Evolutionary conservation across 2,113 vertebrate genomes (phyloP).

Genomic region (Chinchilla lanigera): DNA sequence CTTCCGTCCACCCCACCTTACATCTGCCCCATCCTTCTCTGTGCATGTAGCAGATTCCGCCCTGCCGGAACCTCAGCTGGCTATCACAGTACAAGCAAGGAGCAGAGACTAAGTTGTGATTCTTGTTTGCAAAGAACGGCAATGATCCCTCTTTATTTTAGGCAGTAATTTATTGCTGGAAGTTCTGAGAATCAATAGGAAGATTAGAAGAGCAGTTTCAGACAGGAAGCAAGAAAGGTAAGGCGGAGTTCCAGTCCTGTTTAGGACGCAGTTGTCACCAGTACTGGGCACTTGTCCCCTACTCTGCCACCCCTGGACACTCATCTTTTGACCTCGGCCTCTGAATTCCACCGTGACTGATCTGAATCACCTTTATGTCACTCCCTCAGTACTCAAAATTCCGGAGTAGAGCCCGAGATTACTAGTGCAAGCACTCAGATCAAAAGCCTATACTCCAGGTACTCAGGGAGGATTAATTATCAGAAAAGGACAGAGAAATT

Average conservation of each 20-base stretch:
- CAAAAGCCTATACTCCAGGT: not conserved
- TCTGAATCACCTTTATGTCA: not conserved
- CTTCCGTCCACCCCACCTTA: not conserved
- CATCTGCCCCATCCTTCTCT: not conserved
- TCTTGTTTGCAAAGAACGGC: slow-evolving; percentile 50
- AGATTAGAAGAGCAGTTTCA: not conserved
- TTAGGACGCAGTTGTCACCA: not conserved
- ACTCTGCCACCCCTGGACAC: not conserved
- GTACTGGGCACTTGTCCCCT: not conserved
- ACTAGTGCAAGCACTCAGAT: not conserved
- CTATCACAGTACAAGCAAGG: not conserved
- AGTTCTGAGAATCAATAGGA: slow-evolving; percentile 32
- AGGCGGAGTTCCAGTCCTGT: not conserved
- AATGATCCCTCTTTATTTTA: not conserved
- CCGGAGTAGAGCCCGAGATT: not conserved
- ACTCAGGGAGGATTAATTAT: not conserved
- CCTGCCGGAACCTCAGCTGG: not conserved
- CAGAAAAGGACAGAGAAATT: not conserved
- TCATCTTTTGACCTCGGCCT: not conserved
- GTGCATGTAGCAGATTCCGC: not conserved
- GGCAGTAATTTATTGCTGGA: slow-evolving; percentile 36
- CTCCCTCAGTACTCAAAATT: slow-evolving; percentile 45
- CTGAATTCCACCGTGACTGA: slow-evolving; percentile 24
- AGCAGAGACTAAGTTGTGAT: not conserved
- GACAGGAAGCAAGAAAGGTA: slow-evolving; percentile 9